Conservation (phyloP, 2,888 invertebrate species). For the Taphrorychus bicolor region DNA sequence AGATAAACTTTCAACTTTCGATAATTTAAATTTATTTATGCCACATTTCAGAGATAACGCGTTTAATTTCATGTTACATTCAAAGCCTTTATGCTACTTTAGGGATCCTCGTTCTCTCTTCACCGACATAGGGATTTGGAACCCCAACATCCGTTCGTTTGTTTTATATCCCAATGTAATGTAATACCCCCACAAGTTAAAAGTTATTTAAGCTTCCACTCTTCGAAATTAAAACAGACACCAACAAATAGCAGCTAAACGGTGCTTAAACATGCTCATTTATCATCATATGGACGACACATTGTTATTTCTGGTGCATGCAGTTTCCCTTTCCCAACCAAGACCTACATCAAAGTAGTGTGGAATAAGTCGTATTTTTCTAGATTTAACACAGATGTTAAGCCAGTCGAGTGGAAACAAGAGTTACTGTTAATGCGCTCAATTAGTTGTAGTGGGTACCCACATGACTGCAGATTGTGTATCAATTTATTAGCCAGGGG, state of each 20-base stretch:
- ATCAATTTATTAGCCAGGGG: neutral
- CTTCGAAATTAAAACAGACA: neutral
- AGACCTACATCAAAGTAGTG: constrained; percentile 23
- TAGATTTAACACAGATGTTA: constrained; percentile 24
- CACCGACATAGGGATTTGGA: neutral
- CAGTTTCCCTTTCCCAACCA: constrained; percentile 2
- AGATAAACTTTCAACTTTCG: neutral
- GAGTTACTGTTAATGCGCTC: constrained; percentile 12
- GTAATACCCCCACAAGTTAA: neutral
- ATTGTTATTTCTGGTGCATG: neutral
- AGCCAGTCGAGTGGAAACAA: constrained; percentile 29
- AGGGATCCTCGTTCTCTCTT: too few relatives aligned
- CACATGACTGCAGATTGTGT: constrained; percentile 1
- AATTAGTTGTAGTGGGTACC: constrained; percentile 14
- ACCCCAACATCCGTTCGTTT: neutral
- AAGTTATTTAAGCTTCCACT: neutral
- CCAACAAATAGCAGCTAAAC: too few relatives aligned
- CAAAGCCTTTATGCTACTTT: too few relatives aligned
- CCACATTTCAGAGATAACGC: neutral
- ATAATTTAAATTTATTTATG: neutral
- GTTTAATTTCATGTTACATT: neutral
- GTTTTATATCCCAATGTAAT: neutral
- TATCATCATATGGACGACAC: neutral
- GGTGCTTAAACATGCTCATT: too few relatives aligned
- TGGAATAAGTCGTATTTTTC: constrained; percentile 19